phyloP scores from a whole-genome alignment of 2,797 vertebrate species.

The Chromis chromis region DNA sequence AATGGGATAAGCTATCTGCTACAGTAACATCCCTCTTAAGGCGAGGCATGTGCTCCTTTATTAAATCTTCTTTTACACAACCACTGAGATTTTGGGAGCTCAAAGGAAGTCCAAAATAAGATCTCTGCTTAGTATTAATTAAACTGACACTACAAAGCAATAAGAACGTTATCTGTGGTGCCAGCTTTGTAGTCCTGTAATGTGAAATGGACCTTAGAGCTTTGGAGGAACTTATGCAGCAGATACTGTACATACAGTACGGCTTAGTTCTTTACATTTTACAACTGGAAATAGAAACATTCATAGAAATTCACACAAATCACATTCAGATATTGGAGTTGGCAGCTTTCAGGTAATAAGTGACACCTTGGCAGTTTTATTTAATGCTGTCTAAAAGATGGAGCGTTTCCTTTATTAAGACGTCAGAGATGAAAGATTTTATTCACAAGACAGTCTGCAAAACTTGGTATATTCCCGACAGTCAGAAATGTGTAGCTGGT shows the following conservation, averaged over 20 bases:
- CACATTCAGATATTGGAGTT: background rate
- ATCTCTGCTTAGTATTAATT: conserved; percentile 63
- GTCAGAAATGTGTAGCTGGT: background rate
- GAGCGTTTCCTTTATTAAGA: conserved; percentile 6
- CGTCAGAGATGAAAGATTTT: background rate
- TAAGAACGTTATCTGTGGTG: conserved; percentile 49
- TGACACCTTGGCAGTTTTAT: conserved; percentile 10
- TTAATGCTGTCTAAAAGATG: conserved; percentile 3
- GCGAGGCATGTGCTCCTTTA: conserved; percentile 35
- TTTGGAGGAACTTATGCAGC: conserved; percentile 32
- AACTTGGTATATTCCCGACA: background rate
- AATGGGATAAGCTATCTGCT: conserved; percentile 45
- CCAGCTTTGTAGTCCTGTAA: conserved; percentile 43
- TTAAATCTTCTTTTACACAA: conserved; percentile 52
- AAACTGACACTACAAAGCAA: conserved; percentile 60
- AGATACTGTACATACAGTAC: conserved; percentile 19
- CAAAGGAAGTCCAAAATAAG: conserved; percentile 50
- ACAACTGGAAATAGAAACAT: conserved; percentile 7
- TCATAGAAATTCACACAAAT: background rate
- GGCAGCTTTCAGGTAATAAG: background rate
- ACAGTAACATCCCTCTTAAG: conserved; percentile 31
- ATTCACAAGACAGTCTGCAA: background rate
- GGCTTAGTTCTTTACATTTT: background rate
- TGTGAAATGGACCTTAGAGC: conserved; percentile 35
- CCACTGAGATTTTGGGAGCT: conserved; percentile 47